phyloP scores from a whole-genome alignment of 2,888 invertebrate genomes.

The Sphaerophoria rueppellii region DNA sequence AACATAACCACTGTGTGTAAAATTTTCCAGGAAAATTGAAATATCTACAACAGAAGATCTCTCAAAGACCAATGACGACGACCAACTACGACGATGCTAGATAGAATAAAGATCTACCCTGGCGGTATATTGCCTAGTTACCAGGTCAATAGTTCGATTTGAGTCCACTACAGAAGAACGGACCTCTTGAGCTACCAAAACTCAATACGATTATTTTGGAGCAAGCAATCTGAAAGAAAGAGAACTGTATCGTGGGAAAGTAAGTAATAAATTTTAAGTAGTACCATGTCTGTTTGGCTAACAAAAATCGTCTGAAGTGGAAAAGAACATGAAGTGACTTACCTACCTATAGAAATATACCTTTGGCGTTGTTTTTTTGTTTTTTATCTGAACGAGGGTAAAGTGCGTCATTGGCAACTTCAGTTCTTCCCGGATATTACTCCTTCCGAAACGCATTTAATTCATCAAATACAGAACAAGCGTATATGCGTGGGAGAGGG shows the following conservation, averaged over 20 bases:
- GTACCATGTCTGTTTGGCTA: constrained; percentile 69
- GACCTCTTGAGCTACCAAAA: constrained; percentile 24
- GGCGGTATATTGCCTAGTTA: constrained; percentile 33
- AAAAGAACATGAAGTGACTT: constrained; percentile 30
- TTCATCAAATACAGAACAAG: constrained; percentile 19
- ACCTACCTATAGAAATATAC: constrained; percentile 43
- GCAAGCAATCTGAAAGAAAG: constrained; percentile 7
- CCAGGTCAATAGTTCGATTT: constrained; percentile 67
- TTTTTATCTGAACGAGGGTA: constrained; percentile 15
- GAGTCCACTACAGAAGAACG: background rate
- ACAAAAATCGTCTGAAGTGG: constrained; percentile 44
- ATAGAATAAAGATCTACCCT: constrained; percentile 32
- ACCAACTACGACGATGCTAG: constrained; percentile 1
- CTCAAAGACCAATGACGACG: background rate
- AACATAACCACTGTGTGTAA: constrained; percentile 51
- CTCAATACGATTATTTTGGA: constrained; percentile 55
- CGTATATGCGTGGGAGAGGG: constrained; percentile 22
- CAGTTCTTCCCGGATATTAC: constrained; percentile 59
- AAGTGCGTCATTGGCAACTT: constrained; percentile 53
- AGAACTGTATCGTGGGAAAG: constrained; percentile 80
- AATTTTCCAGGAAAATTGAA: constrained; percentile 71
- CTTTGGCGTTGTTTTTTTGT: constrained; percentile 42
- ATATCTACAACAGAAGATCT: constrained; percentile 68
- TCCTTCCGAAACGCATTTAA: constrained; percentile 36
- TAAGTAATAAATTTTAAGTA: constrained; percentile 79